A percentile compares a stretch with the other conserved stretches of the same genome.
These are phyloP conservation scores for Dendrocincla tyrannina DNA, from an alignment of 2,797 vertebrate genomes.

Conservation along the genomic window DNA sequence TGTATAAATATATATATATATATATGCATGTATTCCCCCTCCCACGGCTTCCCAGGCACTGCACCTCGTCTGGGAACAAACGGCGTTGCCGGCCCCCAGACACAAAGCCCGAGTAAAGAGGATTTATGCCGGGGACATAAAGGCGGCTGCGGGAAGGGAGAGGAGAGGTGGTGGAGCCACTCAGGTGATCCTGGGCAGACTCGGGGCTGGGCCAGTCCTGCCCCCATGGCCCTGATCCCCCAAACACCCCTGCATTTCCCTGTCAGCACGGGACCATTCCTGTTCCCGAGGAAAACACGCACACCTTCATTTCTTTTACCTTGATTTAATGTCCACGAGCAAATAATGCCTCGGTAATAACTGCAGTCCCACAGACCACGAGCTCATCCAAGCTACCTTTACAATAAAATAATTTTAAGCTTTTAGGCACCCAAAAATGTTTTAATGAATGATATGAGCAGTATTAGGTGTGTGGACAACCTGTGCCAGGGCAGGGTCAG, in stretches of 20 bases:
- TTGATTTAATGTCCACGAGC: neutral
- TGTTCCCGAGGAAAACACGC: rapidly evolving
- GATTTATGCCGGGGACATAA: conserved; percentile 59
- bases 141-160: neutral
- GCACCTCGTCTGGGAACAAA: conserved; percentile 42
- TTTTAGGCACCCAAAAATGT: neutral
- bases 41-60: neutral
- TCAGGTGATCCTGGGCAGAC: neutral
- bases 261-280: rapidly evolving
- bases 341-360: neutral
- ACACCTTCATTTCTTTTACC: rapidly evolving
- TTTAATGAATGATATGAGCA: neutral
- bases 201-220: neutral
- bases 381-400: rapidly evolving
- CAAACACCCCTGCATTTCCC: rapidly evolving
- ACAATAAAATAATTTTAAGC: rapidly evolving
- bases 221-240: rapidly evolving
- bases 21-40: conserved; percentile 41
- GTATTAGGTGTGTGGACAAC: rapidly evolving
- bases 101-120: conserved; percentile 57
- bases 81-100: conserved; percentile 45
- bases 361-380: rapidly evolving
- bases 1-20: neutral
- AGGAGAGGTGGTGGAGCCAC: neutral
- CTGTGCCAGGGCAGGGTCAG: rapidly evolving